Base-by-base conservation (phyloP, 1,140 invertebrate genomes). In the Drosophila parvula region DNA sequence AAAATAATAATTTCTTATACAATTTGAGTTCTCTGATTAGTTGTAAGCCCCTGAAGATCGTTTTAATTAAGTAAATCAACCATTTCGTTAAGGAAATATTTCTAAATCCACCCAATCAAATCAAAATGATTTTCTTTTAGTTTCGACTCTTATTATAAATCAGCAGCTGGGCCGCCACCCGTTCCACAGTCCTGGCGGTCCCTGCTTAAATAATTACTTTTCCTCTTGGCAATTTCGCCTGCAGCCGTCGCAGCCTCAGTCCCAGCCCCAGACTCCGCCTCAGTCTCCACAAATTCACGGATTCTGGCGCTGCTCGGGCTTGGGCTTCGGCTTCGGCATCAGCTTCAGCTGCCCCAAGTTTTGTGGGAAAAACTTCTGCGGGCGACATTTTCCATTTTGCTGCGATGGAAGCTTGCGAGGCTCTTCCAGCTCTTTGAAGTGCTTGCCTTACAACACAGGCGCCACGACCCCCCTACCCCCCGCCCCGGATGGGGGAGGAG, bases 321-420 rank as follows among this genome's bases (percentile, higher is more conserved):
- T 18, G 28, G 5, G 32, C 14, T 22, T 30, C 44, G 11, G 28
- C 48, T 22, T 41, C 55, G 32, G 27, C 50, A 3, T 55, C 47
- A 62, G 76, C 78, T 75, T 68, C 65, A 61, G 77, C 68, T 69
- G 58, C 50, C 59, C 75, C 82, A 86, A 86, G 82, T 86, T 81
- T 83, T 86, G 83, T 79, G 83, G 77, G 76, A 88, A 76, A 88
- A 88, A 88, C 76, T 88, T 88, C 83, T 88, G 83, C 71, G 79
- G 83, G 83, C 84, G 83, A 88, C 83, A 88, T 88, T 88, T 88
- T 89, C 83, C 83, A 88, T 88, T 88, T 88, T 89, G 67, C 74
- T 73, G 68, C 70, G 63, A 81, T 78, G 78, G 82, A 81, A 86
- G 82, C 81, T 84, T 78, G 75, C 57, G 61, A 65, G 65, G 64